A percentile compares a stretch with the other conserved stretches of the same genome.
phyloP scores from a whole-genome alignment of 2,797 vertebrate genomes.

The Clarias fuscus region DNA sequence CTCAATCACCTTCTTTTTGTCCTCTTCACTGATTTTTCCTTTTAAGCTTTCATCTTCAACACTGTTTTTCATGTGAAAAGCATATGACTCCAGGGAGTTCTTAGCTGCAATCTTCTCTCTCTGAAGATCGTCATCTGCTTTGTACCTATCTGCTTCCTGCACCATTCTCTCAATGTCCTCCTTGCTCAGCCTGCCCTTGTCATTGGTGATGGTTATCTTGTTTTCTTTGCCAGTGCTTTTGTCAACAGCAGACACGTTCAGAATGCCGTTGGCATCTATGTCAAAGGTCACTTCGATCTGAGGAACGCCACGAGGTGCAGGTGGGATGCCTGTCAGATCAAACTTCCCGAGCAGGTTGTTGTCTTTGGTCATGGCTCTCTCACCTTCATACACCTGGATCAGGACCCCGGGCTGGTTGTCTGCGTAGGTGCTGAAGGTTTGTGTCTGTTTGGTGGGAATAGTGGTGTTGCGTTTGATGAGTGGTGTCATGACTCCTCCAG shows the following conservation, averaged over 20 bases:
- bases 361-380: constrained; percentile 34
- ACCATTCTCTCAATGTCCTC: constrained; percentile 25
- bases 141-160: constrained; percentile 56
- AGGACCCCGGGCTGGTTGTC: constrained; percentile 47
- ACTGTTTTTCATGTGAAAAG: constrained; percentile 57
- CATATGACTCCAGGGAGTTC: constrained; percentile 56
- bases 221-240: no score
- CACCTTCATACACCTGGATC: constrained; percentile 42
- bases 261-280: no score
- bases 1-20: constrained; percentile 53
- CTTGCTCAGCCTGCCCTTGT: no score
- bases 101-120: constrained; percentile 56
- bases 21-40: constrained; percentile 53
- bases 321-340: constrained; percentile 42
- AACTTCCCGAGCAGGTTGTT: constrained; percentile 38
- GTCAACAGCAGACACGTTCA: no score
- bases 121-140: constrained; percentile 55
- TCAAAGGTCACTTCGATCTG: no score
- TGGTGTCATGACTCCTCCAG: constrained; percentile 44
- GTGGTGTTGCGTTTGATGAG: constrained; percentile 20
- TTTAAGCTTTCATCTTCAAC: constrained; percentile 55
- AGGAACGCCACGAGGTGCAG: constrained; percentile 34
- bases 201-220: no score
- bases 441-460: not conserved
- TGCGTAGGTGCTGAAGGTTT: not conserved